These are phyloP conservation scores for Chaetops frenatus DNA, from an alignment of 2,113 vertebrate genomes.

Conservation along the genomic window DNA sequence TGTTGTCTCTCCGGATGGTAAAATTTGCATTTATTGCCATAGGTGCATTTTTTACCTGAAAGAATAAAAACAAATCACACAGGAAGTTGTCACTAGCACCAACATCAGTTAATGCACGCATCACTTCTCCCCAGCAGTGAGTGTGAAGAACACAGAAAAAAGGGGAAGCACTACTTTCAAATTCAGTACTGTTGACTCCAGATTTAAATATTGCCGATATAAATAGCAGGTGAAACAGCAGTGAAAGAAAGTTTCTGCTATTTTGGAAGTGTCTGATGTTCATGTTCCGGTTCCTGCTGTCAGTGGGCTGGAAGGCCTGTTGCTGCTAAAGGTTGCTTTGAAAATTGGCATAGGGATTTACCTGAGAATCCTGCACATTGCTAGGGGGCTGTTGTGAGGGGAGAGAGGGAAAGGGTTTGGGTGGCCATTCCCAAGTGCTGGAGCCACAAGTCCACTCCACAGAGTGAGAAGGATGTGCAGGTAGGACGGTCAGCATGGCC, in stretches of 20 bases:
- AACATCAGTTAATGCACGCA: accelerated
- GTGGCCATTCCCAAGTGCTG: not conserved
- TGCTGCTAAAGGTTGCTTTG: not conserved
- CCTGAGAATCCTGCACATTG: not conserved
- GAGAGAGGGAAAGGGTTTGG: not conserved
- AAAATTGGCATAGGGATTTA: not conserved
- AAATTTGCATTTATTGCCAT: conserved; percentile 90
- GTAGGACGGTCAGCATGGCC: not conserved
- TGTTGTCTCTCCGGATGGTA: conserved; percentile 81
- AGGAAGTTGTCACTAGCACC: not conserved
- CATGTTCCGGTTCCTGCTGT: not conserved
- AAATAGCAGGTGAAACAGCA: not conserved
- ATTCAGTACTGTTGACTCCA: not conserved
- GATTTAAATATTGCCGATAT: not conserved
- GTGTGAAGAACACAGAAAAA: not conserved
- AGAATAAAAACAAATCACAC: not conserved
- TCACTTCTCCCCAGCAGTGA: accelerated
- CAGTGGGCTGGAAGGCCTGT: not conserved
- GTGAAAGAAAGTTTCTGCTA: not conserved
- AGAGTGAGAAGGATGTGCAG: not conserved
- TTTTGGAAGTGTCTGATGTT: not conserved
- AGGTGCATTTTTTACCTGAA: conserved; percentile 89
- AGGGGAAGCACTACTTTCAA: not conserved
- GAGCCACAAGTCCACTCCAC: not conserved
- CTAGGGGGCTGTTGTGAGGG: not conserved